Evolutionary conservation across 1,140 invertebrate species (phyloP), one percentile per base, ranked within the genome.

Genomic region (Eupristina koningsbergeri): DNA sequence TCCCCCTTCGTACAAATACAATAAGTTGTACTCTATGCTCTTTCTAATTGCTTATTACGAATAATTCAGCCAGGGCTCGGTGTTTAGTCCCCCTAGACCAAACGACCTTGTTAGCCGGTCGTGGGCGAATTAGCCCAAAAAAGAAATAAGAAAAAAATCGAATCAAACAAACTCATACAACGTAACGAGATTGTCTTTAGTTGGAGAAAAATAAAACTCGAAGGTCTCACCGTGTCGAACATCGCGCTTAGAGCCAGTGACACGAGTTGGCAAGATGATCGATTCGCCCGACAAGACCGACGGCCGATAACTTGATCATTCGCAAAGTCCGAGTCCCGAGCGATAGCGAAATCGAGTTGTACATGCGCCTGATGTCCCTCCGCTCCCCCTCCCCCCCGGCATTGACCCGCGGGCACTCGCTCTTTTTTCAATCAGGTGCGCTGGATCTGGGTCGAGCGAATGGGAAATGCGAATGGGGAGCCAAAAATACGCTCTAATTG

Each of bases 401-500:
- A 19, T 13, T 2, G 26, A 3, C 19, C 26, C 53, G 13, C 1
- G 53, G 26, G 3, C 3, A 19, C 22, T 22, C 9, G 3, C 13
- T 26, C 26, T 19, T 9, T 58, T 3, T 58, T 58, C 3, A 58
- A 58, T 58, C 26, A 26, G 53, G 53, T 58, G 53, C 26, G 26
- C 13, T 9, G 53, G 26, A 58, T 58, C 5, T 58, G 22, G 53
- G 53, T 26, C 53, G 53, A 58, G 53, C 22, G 53, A 9, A 58
- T 26, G 19, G 19, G n/a, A n/a, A n/a, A 53, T 17, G 17, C 2
- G 26, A 26, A 26, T 26, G 22, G 5, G 2, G 50, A 3, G 81
- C 39, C 61, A 83, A 64, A 83, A 83, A 83, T 61, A 50, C 50
- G 26, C 17, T 67, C 47, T 77, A 83, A 84, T 73, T 84, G 47